Percentiles rank a stretch among this genome's conserved stretches.
These are phyloP conservation scores for Agrotis exclamationis DNA, from an alignment of 2,888 invertebrate species.

Conservation along the genomic window DNA sequence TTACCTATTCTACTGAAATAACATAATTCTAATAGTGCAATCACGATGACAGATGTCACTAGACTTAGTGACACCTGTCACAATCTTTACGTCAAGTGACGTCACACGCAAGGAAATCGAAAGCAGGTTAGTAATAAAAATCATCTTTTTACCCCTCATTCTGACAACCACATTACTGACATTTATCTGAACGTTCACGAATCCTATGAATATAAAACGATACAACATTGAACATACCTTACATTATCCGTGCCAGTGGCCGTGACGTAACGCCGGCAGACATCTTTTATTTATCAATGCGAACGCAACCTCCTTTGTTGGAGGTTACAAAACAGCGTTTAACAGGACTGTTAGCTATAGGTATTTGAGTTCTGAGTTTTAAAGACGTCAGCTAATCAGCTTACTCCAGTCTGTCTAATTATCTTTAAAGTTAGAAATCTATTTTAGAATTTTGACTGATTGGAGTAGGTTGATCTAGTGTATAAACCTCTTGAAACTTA, in stretches of 20 bases:
- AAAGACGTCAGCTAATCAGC: too few relatives aligned
- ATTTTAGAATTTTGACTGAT: too few relatives aligned
- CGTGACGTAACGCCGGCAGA: conserved; percentile 31
- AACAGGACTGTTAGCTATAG: conserved; percentile 9
- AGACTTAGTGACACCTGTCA: too few relatives aligned
- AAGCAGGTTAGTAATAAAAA: conserved; percentile 4
- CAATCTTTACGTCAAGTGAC: background rate
- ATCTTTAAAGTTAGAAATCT: too few relatives aligned
- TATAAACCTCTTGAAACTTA: too few relatives aligned
- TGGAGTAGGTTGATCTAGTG: too few relatives aligned
- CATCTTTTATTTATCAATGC: conserved; percentile 53
- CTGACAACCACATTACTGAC: conserved; percentile 7
- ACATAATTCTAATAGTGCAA: too few relatives aligned
- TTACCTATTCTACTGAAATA: too few relatives aligned
- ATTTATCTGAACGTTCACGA: conserved; percentile 31
- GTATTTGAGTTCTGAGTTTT: conserved; percentile 1
- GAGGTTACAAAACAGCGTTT: conserved; percentile 8
- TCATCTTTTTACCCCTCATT: background rate
- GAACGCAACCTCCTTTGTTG: conserved; percentile 35
- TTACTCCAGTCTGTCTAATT: too few relatives aligned
- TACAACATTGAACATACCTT: conserved; percentile 34
- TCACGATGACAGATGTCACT: too few relatives aligned
- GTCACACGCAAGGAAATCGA: background rate
- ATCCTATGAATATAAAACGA: conserved; percentile 51
- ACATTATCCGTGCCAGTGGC: conserved; percentile 38